Conservation (phyloP, 1,140 invertebrate genomes). For the Aplysia californica region DNA sequence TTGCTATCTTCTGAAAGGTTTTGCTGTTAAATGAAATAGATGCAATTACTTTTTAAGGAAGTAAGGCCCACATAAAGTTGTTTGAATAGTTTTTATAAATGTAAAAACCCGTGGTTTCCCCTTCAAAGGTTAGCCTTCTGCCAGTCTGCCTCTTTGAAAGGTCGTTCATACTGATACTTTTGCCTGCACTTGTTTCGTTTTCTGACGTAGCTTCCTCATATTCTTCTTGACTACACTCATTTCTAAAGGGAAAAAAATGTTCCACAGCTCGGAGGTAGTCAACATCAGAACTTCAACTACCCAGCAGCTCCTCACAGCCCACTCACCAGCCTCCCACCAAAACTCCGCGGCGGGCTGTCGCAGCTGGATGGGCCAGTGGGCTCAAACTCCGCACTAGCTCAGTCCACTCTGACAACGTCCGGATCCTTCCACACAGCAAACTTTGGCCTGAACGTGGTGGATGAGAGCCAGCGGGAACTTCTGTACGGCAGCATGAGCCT, state of each 20-base stretch:
- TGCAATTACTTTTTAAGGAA: too few species aligned
- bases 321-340: neutral
- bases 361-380: constrained; percentile 8
- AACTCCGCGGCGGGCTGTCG: constrained; percentile 14
- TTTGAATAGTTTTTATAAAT: too few species aligned
- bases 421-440: constrained; percentile 16
- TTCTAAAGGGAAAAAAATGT: neutral
- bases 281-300: neutral
- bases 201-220: too few species aligned
- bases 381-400: neutral
- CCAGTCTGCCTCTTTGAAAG: neutral
- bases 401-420: neutral
- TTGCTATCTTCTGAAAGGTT: too few species aligned
- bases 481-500: constrained; percentile 25
- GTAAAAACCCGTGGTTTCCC: too few species aligned
- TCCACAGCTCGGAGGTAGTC: constrained; percentile 2
- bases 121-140: too few species aligned
- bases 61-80: too few species aligned
- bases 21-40: too few species aligned
- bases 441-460: neutral
- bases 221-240: neutral
- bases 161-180: neutral
- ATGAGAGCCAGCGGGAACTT: constrained; percentile 23
- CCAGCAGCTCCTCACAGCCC: neutral
- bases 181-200: neutral